phyloP scores from a whole-genome alignment of 2,797 vertebrate genomes.

The Neostethus bicornis region DNA sequence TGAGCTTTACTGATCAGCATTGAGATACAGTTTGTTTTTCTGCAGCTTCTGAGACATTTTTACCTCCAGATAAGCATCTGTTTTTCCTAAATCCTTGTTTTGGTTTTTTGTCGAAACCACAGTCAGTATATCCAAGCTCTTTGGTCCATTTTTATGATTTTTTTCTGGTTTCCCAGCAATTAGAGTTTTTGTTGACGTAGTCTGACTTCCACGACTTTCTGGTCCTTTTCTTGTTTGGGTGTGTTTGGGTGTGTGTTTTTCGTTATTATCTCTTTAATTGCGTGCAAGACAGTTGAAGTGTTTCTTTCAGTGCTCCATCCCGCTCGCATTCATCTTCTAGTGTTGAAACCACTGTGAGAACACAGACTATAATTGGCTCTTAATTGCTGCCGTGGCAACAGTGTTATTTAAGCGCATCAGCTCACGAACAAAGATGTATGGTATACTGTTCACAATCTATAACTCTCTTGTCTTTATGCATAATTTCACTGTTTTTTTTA shows the following conservation, averaged over 20 bases:
- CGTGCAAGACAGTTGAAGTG: conserved; percentile 20
- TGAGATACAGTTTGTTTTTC: conserved; percentile 5
- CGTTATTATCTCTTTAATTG: conserved; percentile 36
- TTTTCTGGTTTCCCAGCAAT: conserved; percentile 43
- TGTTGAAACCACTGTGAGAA: conserved; percentile 51
- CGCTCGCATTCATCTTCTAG: conserved; percentile 46
- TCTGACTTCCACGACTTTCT: conserved; percentile 15
- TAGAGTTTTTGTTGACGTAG: conserved; percentile 18
- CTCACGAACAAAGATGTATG: conserved; percentile 49
- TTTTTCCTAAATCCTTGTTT: background rate
- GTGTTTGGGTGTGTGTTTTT: conserved; percentile 6
- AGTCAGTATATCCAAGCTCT: background rate
- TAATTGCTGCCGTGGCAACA: conserved; percentile 80
- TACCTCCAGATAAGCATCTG: background rate
- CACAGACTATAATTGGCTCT: conserved; percentile 72
- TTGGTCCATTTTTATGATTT: conserved; percentile 33
- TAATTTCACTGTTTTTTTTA: conserved; percentile 12
- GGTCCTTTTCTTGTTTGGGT: conserved; percentile 1
- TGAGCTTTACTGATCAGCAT: background rate
- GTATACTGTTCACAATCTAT: background rate
- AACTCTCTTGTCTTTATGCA: conserved; percentile 6
- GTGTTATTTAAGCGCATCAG: conserved; percentile 65
- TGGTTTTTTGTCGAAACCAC: background rate
- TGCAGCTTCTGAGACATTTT: background rate
- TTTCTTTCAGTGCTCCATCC: conserved; percentile 26